Percentiles rank a stretch among this genome's conserved stretches.
phyloP scores from a whole-genome alignment of 2,888 invertebrate genomes.

The Osmoderma eremita region DNA sequence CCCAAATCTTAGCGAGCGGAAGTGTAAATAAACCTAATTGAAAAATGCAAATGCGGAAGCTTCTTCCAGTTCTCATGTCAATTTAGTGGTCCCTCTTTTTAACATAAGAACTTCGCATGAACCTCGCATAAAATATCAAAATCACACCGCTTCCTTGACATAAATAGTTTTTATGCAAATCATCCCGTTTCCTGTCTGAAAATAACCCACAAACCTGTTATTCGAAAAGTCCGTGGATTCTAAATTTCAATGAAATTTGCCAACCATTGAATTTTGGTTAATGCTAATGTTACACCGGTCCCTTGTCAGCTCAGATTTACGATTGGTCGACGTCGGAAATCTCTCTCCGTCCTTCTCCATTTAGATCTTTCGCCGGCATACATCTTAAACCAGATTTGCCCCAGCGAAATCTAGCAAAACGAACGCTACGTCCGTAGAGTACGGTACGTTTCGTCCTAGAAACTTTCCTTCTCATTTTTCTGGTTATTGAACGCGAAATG shows the following conservation, averaged over 20 bases:
- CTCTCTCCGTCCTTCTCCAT: background rate
- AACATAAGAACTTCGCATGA: no score
- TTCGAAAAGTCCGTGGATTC: background rate
- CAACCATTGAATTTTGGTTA: constrained; percentile 20
- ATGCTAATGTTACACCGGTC: constrained; percentile 28
- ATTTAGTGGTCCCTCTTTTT: no score
- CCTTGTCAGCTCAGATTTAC: constrained; percentile 33
- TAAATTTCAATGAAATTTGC: constrained; percentile 10
- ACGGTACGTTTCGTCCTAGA: constrained; percentile 27
- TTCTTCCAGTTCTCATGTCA: no score
- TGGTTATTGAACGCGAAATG: constrained; percentile 55
- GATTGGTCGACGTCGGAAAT: background rate
- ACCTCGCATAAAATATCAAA: no score
- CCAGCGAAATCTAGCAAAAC: background rate
- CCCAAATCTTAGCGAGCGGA: no score
- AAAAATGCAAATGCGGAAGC: no score
- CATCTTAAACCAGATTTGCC: background rate
- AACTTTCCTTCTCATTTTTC: constrained; percentile 53
- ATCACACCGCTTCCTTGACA: no score
- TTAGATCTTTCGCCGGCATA: background rate
- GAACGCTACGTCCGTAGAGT: constrained; percentile 4
- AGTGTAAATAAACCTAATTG: background rate
- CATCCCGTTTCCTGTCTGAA: background rate
- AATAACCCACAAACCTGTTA: background rate
- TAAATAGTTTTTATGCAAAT: no score